Percentiles rank a stretch among this genome's conserved stretches.
Conservation (phyloP, 2,113 vertebrate genomes). For the Chaetodon auriga region DNA sequence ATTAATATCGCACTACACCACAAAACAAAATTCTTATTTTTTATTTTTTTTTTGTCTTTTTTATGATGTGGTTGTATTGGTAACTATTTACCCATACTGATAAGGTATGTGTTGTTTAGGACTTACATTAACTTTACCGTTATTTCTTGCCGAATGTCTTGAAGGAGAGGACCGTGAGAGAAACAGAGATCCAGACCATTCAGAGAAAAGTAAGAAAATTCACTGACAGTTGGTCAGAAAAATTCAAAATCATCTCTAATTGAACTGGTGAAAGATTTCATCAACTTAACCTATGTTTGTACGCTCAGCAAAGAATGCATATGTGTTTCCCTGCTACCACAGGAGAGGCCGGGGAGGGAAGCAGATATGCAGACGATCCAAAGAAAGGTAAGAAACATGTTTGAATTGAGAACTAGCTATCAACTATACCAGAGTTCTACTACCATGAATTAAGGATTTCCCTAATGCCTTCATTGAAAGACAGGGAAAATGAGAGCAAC, state of each 20-base stretch:
- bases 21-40: neutral
- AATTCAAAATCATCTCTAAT: neutral
- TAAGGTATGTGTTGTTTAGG: neutral
- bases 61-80: neutral
- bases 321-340: constrained; percentile 19
- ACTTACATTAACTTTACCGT: neutral
- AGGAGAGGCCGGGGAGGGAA: constrained; percentile 82
- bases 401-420: neutral
- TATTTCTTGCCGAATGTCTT: constrained; percentile 1
- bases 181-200: constrained; percentile 82
- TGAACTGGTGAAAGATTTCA: neutral
- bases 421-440: neutral
- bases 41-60: too few relatives aligned
- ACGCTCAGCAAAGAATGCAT: neutral
- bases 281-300: constrained; percentile 10
- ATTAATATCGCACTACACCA: neutral
- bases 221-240: neutral
- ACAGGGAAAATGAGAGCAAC: neutral
- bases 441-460: neutral
- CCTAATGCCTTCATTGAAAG: neutral
- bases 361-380: constrained; percentile 79
- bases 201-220: constrained; percentile 80
- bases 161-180: constrained; percentile 80
- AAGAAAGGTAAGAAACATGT: constrained; percentile 80
- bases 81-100: neutral